A percentile compares a stretch with the other conserved stretches of the same genome.
Conservation (phyloP, 1,140 invertebrate species). For the Hyles vespertilio region DNA sequence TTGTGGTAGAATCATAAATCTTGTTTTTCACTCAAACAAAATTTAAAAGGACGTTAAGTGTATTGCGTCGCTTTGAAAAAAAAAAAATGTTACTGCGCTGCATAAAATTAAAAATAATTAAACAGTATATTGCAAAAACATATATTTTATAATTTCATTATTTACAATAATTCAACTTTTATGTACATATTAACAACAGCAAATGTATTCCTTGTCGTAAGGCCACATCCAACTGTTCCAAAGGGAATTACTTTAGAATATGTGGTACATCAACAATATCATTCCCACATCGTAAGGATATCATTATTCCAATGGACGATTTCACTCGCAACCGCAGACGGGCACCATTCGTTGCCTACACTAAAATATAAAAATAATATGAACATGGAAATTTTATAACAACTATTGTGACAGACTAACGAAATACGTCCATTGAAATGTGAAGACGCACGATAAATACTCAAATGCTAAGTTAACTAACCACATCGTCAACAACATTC, state of each 20-base stretch:
- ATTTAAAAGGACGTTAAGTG: no score
- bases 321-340: background rate
- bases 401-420: slow-evolving; percentile 33
- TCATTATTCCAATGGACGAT: slow-evolving; percentile 8
- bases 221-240: slow-evolving; percentile 63
- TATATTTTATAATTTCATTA: slow-evolving; percentile 74
- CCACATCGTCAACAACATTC: slow-evolving; percentile 57
- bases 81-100: no score
- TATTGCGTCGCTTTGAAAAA: no score
- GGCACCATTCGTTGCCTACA: slow-evolving; percentile 10
- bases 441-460: slow-evolving; percentile 7
- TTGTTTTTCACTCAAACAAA: no score
- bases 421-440: slow-evolving; percentile 46
- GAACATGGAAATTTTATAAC: slow-evolving; percentile 42
- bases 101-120: background rate
- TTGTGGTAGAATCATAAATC: no score
- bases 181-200: slow-evolving; percentile 75
- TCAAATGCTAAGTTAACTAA: slow-evolving; percentile 56
- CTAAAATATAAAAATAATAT: slow-evolving; percentile 34
- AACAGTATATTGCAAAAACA: slow-evolving; percentile 60
- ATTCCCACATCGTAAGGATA: background rate
- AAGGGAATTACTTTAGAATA: slow-evolving; percentile 38
- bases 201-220: slow-evolving; percentile 56
- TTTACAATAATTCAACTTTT: slow-evolving; percentile 75
- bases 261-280: slow-evolving; percentile 20